Conservation (phyloP, 2,797 vertebrate genomes). For the Falco biarmicus region DNA sequence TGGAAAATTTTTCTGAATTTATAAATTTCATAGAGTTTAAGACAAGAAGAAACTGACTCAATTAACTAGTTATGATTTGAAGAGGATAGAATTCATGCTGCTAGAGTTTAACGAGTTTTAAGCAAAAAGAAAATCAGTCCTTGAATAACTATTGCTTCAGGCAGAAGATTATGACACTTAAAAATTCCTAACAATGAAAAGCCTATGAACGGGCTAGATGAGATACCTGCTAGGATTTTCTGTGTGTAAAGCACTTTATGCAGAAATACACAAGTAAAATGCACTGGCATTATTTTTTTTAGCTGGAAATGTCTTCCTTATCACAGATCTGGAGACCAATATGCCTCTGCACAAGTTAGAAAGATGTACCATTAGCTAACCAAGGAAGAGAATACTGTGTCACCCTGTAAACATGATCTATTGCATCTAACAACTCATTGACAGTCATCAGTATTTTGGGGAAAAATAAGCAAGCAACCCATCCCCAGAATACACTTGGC, state of each 20-base stretch:
- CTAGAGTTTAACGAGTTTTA: not conserved
- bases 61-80: not conserved
- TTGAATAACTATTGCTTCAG: not conserved
- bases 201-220: not conserved
- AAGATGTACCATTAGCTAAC: not conserved
- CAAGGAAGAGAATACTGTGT: not conserved
- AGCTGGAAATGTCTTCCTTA: not conserved
- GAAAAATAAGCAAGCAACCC: not conserved
- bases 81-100: not conserved
- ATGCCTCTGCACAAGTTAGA: not conserved
- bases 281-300: not conserved
- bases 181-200: not conserved
- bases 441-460: not conserved
- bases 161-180: not conserved
- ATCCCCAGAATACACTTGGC: not conserved
- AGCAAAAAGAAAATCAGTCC: not conserved
- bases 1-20: not conserved
- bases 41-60: not conserved
- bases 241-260: not conserved
- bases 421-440: not conserved
- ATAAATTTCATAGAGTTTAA: not conserved
- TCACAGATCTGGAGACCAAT: not conserved
- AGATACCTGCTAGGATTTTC: not conserved
- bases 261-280: not conserved
- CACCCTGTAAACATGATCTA: not conserved